Conservation (phyloP, 2,888 invertebrate genomes). For the Glaucopsyche alexis region DNA sequence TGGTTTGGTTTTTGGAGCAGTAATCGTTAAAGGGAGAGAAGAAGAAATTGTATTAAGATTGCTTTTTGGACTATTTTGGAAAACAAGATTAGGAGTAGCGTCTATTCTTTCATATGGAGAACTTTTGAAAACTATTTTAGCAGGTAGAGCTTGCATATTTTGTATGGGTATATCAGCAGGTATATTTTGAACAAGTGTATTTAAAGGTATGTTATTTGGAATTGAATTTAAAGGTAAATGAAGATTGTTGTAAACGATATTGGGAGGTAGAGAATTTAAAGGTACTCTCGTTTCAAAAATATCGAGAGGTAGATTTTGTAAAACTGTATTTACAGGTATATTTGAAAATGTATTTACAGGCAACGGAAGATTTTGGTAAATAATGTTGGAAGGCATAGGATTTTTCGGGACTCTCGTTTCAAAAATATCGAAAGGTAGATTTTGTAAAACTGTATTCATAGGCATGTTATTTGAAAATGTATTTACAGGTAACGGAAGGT, state of each 20-base stretch:
- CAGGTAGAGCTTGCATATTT: not conserved
- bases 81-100: not conserved
- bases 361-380: not conserved
- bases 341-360: not conserved
- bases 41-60: not conserved
- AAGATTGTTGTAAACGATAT: not conserved
- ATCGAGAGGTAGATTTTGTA: slow-evolving; percentile 26
- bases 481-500: slow-evolving; percentile 23
- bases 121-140: not conserved
- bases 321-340: not conserved
- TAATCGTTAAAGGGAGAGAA: not conserved
- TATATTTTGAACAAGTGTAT: not conserved
- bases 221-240: not conserved
- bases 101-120: not conserved
- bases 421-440: slow-evolving; percentile 8
- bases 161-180: not conserved
- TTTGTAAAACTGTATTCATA: slow-evolving; percentile 18
- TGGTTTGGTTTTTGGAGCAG: not conserved
- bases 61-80: not conserved
- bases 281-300: too few species aligned
- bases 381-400: not conserved
- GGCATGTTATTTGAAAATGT: not conserved
- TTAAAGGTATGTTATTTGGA: not conserved
- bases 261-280: not conserved
- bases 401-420: too few species aligned